Evolutionary conservation across 2,113 vertebrate genomes (phyloP).

Genomic region (Microcebus jonahi): DNA sequence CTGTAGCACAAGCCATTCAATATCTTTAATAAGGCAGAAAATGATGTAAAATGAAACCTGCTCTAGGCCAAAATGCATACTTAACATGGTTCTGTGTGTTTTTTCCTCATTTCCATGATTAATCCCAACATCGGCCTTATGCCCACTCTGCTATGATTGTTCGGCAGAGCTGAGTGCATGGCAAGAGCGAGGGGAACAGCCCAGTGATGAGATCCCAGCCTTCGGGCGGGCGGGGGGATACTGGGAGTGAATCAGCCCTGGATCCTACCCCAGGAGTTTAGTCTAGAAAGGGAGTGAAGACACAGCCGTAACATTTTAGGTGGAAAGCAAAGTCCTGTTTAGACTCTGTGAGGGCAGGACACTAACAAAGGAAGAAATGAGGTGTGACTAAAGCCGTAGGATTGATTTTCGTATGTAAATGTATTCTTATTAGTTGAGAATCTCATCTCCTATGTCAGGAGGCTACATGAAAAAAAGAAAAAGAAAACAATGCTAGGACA

Average conservation of each 20-base stretch:
- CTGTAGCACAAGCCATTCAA: background rate
- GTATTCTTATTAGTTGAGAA: background rate
- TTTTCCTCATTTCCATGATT: background rate
- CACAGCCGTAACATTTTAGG: background rate
- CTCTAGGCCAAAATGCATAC: background rate
- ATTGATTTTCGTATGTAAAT: background rate
- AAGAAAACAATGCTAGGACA: background rate
- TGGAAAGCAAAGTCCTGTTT: background rate
- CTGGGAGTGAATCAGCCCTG: background rate
- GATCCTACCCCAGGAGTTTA: background rate
- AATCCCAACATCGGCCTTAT: background rate
- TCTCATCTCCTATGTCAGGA: background rate
- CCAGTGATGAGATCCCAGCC: too few species aligned
- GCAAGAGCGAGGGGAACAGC: background rate
- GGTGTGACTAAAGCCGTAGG: background rate
- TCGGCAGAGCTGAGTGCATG: rapidly evolving
- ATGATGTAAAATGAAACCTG: background rate
- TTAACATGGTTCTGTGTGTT: background rate
- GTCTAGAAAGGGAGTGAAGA: background rate
- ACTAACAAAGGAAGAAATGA: background rate
- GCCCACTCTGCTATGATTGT: background rate
- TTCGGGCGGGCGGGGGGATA: background rate
- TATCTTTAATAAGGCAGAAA: background rate
- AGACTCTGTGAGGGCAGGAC: background rate
- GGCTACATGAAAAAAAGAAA: background rate